Conservation (phyloP, 2,888 invertebrate genomes). For the Megastigmus dorsalis region DNA sequence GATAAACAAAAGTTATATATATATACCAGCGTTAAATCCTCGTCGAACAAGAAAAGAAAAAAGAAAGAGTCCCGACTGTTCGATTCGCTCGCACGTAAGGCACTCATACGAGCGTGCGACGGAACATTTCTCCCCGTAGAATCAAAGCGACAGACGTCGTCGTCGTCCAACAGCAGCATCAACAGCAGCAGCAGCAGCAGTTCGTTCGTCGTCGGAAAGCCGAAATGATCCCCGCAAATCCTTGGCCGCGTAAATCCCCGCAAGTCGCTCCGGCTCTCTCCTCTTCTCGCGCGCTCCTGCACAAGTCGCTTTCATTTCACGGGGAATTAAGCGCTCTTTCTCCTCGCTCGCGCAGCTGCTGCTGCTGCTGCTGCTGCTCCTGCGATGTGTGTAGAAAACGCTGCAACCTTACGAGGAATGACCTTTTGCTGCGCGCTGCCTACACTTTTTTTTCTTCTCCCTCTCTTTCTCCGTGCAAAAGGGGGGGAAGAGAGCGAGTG, state of each 20-base stretch:
- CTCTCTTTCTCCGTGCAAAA: background rate
- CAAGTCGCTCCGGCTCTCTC: no score
- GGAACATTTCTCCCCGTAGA: no score
- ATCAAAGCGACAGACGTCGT: background rate
- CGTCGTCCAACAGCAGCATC: no score
- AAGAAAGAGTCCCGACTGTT: no score
- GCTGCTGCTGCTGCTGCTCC: background rate
- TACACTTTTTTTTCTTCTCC: conserved; percentile 6
- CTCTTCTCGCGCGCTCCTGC: no score
- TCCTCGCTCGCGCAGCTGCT: conserved; percentile 12
- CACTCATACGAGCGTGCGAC: background rate
- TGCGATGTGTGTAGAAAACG: background rate
- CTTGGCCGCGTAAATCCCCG: conserved; percentile 67
- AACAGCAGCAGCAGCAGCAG: no score
- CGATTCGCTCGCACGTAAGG: background rate
- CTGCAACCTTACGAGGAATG: background rate
- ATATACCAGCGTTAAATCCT: no score
- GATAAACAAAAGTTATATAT: no score
- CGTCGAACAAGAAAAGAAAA: no score
- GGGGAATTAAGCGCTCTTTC: conserved; percentile 71
- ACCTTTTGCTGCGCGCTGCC: conserved; percentile 25
- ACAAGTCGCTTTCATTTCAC: conserved; percentile 71
- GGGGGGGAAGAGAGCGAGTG: background rate
- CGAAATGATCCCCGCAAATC: conserved; percentile 66
- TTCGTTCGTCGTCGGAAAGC: conserved; percentile 54